These are phyloP conservation scores for Coreoperca whiteheadi DNA, from an alignment of 2,113 vertebrate genomes.

Conservation along the genomic window DNA sequence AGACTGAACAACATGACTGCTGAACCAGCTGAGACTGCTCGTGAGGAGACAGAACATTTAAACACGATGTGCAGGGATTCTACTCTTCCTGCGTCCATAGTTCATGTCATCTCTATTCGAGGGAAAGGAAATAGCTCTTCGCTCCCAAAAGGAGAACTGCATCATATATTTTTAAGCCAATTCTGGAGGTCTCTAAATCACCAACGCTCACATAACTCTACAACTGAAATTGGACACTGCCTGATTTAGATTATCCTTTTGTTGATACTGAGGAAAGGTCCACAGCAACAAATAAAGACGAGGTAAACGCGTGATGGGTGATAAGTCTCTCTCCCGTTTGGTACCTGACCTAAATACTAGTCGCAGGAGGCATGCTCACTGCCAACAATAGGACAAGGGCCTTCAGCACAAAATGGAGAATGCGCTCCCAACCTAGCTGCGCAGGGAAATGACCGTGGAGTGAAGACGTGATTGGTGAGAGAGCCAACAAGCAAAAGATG, in stretches of 20 bases:
- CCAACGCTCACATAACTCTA: no score
- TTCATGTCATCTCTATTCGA: constrained; percentile 33
- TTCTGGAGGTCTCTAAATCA: constrained; percentile 56
- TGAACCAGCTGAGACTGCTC: constrained; percentile 50
- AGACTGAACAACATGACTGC: constrained; percentile 43
- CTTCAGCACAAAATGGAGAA: constrained; percentile 35
- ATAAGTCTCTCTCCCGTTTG: constrained; percentile 55
- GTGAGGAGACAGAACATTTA: constrained; percentile 43
- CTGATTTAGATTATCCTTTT: constrained; percentile 55
- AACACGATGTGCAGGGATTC: constrained; percentile 43
- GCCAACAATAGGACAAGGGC: constrained; percentile 58
- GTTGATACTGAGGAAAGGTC: constrained; percentile 36
- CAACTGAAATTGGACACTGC: constrained; percentile 36
- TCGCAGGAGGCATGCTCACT: constrained; percentile 43
- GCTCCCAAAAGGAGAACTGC: constrained; percentile 35
- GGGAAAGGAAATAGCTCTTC: constrained; percentile 53
- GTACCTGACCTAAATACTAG: constrained; percentile 70
- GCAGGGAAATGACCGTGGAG: constrained; percentile 3
- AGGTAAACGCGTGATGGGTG: constrained; percentile 51
- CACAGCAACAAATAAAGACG: constrained; percentile 53
- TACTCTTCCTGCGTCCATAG: constrained; percentile 27
- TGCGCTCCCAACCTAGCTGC: constrained; percentile 35
- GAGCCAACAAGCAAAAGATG: constrained; percentile 5
- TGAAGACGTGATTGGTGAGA: not conserved
- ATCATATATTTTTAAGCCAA: constrained; percentile 40